phyloP scores from a whole-genome alignment of 2,797 vertebrate genomes.

The Chiroxiphia lanceolata region DNA sequence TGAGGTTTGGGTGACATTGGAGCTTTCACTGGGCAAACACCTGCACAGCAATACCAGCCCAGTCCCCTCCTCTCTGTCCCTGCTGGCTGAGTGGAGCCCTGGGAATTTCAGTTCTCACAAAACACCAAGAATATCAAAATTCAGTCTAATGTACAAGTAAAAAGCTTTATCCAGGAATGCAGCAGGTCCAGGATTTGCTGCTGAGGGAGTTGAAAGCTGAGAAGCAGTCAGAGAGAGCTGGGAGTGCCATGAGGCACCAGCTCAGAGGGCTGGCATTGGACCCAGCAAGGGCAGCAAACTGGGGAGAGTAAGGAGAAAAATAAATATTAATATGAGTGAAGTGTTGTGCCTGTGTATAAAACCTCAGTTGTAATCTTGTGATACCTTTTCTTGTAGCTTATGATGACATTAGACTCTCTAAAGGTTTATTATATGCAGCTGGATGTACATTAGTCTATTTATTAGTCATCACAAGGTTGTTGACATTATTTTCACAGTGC shows the following conservation, averaged over 20 bases:
- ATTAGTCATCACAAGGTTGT: conserved; percentile 60
- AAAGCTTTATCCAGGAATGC: neutral
- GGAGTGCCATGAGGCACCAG: neutral
- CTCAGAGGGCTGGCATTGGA: neutral
- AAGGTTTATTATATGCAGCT: conserved; percentile 52
- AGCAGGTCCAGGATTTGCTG: neutral
- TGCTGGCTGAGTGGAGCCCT: neutral
- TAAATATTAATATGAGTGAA: neutral
- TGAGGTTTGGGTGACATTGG: neutral
- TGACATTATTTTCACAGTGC: conserved; percentile 60
- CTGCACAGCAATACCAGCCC: neutral
- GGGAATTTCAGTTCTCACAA: neutral
- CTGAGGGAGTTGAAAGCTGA: neutral
- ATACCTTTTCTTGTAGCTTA: conserved; percentile 27
- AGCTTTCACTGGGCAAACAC: neutral
- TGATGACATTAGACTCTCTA: conserved; percentile 23
- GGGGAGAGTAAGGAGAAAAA: neutral
- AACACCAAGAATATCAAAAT: neutral
- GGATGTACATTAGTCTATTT: conserved; percentile 49
- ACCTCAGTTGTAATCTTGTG: neutral
- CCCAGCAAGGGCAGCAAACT: neutral
- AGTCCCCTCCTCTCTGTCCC: neutral
- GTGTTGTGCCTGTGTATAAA: neutral
- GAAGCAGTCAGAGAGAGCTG: neutral
- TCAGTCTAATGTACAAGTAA: neutral